Conservation (phyloP, 2,113 vertebrate genomes). For the Sapayoa aenigma region DNA sequence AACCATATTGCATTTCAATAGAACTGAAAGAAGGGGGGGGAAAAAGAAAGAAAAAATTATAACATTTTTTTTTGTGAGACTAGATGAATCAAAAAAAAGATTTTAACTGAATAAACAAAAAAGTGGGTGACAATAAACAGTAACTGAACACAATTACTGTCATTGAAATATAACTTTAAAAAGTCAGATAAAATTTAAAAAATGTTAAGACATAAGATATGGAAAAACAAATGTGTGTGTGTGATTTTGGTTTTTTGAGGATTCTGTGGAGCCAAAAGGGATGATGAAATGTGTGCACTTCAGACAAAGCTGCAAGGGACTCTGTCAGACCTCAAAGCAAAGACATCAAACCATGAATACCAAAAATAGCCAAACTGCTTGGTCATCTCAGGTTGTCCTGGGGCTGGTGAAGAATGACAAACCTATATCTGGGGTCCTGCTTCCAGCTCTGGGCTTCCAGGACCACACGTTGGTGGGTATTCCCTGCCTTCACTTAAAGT, state of each 20-base stretch:
- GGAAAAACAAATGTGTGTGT: not conserved
- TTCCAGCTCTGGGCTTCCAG: not conserved
- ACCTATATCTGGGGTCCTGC: not conserved
- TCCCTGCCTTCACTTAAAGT: not conserved
- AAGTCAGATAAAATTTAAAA: not conserved
- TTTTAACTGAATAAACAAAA: not conserved
- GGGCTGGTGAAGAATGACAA: not conserved
- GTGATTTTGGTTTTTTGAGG: not conserved
- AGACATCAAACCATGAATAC: not conserved
- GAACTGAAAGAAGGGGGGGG: not conserved
- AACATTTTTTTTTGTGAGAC: not conserved
- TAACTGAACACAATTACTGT: not conserved
- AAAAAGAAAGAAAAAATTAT: not conserved
- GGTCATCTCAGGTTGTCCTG: not conserved
- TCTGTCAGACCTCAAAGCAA: not conserved
- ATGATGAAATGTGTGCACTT: not conserved
- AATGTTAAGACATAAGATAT: not conserved
- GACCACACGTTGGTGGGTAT: fast-evolving
- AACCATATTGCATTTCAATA: not conserved
- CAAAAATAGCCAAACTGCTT: not conserved
- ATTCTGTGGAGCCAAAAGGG: not conserved
- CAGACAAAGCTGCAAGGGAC: not conserved
- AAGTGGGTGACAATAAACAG: not conserved
- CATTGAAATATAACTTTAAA: not conserved
- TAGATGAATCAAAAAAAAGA: not conserved